Evolutionary conservation across 2,888 invertebrate species (phyloP), one percentile per base, ranked within the genome.

Genomic region (Leucoptera coffeella): DNA sequence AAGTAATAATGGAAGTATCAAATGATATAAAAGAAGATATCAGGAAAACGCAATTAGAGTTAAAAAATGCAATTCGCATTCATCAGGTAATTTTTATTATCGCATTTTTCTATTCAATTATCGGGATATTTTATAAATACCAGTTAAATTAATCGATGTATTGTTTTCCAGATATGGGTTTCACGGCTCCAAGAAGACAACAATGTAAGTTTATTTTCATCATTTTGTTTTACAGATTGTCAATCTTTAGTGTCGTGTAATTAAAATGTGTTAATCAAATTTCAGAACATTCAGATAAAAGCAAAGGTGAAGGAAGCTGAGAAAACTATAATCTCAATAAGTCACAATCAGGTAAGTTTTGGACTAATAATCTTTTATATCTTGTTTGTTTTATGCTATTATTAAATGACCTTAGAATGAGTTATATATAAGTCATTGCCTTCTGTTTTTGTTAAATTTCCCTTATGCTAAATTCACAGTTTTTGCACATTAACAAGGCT

Each of bases 1-100:
- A n/a, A n/a, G n/a, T n/a, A n/a, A n/a, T n/a, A n/a, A 77, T 77
- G 77, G 76, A 77, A 69, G 75, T 77, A 38, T 75, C 77, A 31
- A 74, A 73, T 45, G 65, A 73, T 51, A 69, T 77, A 43, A 74
- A 75, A 43, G 75, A 75, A 54, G 75, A 77, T 43, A 77, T 78
- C 47, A 59, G 73, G 31, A 64, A 64, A 52, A 72, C 74, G 35
- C 78, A 78, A 47, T 61, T 61, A 30, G 75, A 77, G 42, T 60
- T 78, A 42, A 76, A 73, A 62, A 74, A 74, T 47, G 77, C 78
- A 33, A 77, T 78, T 43, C 64, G 74, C 43, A 60, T 75, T 50
- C 78, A 78, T 60, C 77, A 78, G 74, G 78, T 77, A 50, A 55
- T 54, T 49, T 31, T 29, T 29, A 25, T 34, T 25, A 13, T 11